Conservation (phyloP, 2,797 vertebrate species). For the Galago senegalensis region DNA sequence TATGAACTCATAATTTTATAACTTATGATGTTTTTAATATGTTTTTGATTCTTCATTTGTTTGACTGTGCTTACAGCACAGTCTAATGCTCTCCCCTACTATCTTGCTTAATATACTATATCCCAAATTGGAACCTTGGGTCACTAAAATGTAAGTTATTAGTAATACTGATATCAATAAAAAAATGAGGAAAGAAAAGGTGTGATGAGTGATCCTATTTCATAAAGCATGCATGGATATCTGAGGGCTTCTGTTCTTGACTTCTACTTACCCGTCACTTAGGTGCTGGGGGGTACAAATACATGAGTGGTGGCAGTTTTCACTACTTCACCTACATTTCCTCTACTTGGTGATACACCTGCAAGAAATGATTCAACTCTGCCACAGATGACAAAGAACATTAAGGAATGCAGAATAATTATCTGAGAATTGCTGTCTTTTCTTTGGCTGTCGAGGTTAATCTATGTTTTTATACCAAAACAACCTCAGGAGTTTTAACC, state of each 20-base stretch:
- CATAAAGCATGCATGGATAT: neutral
- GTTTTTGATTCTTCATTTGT: neutral
- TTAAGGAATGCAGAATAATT: neutral
- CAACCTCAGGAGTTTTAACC: neutral
- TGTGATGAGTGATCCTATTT: neutral
- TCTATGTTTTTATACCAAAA: neutral
- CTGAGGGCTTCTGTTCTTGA: neutral
- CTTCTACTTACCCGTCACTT: neutral
- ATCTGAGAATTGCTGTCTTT: neutral
- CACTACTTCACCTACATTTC: neutral
- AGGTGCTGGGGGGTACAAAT: neutral
- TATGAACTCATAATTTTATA: slow-evolving; percentile 33
- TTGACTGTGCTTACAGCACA: neutral
- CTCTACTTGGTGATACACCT: neutral
- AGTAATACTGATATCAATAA: neutral
- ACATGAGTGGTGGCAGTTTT: neutral
- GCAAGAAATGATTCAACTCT: neutral
- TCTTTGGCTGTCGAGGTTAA: neutral
- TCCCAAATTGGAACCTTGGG: neutral
- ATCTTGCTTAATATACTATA: neutral
- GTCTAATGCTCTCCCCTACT: too few relatives aligned
- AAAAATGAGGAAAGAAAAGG: slow-evolving; percentile 21
- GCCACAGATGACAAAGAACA: neutral
- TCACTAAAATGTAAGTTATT: neutral
- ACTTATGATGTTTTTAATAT: neutral